phyloP scores from a whole-genome alignment of 2,113 vertebrate genomes.

The Neodon shergylaensis region DNA sequence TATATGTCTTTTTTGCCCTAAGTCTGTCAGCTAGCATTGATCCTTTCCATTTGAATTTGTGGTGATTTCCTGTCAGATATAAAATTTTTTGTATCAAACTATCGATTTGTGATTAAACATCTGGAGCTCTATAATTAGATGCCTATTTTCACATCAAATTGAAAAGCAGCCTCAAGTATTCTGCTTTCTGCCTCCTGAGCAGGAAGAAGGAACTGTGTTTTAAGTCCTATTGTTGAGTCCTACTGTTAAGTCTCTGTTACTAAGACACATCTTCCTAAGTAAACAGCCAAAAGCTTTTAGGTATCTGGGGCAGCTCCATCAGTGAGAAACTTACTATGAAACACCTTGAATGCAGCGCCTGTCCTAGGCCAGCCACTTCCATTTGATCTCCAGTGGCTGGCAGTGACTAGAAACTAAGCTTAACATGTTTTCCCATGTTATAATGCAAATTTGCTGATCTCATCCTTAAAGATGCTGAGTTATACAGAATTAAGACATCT shows the following conservation, averaged over 20 bases:
- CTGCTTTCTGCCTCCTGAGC: not conserved
- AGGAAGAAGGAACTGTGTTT: slow-evolving; percentile 14
- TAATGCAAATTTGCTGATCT: not conserved
- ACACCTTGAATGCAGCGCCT: not conserved
- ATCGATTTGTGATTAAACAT: slow-evolving; percentile 1
- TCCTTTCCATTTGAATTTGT: slow-evolving; percentile 34
- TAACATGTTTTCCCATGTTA: too few species aligned
- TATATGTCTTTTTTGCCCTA: not conserved
- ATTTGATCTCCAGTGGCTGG: too few species aligned
- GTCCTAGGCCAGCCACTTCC: not conserved
- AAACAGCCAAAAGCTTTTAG: slow-evolving; percentile 39
- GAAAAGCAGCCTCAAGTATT: not conserved
- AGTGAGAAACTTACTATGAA: not conserved
- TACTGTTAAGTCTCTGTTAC: too few species aligned
- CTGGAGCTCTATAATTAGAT: slow-evolving; percentile 44
- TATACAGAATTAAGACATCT: not conserved
- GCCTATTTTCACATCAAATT: slow-evolving; percentile 48
- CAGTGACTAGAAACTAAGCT: not conserved
- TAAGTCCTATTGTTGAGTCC: too few species aligned
- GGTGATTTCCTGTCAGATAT: slow-evolving; percentile 18
- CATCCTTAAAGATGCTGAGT: not conserved
- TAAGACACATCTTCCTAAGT: slow-evolving; percentile 12
- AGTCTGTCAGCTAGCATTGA: not conserved
- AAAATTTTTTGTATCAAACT: not conserved
- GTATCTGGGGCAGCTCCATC: not conserved